Base-by-base conservation (phyloP, 2,888 invertebrate species). In the Heliconius erato region DNA sequence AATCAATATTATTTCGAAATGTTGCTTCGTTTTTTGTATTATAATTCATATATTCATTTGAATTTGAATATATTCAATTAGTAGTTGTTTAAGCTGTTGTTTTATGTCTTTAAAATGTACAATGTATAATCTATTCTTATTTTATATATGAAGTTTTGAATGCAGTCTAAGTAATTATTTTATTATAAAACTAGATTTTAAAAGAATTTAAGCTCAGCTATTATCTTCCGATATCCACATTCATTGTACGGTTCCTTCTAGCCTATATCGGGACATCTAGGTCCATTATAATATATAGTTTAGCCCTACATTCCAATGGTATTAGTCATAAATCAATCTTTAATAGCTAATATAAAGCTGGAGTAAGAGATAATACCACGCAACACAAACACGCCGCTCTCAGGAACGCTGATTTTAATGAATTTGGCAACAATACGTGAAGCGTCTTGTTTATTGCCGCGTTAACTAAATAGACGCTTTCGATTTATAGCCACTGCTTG, bases 401-500 rank as follows among this genome's bases (percentile, higher is more conserved):
- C 54, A 35, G 28, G 76, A 49, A 76, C 80, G 67, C 54, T 28
- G 81, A 76, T 83, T 83, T 83, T 81, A 83, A 79, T 76, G 79
- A 65, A 81, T 81, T 83, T 83, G 83, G 83, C 83, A 83, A 79
- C 82, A 82, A 79, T 76, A 76, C 59, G 74, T 54, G 72, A 79
- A 19, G 67, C 71, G 63, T 49, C 44, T 63, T 77, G 79, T 79
- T 83, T 81, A 79, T 67, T 79, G 81, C 79, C 81, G 63, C 65
- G 79, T 84, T 84, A 82, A 79, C 82, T 80, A 83, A 83, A 83
- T 83, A 82, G 79, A 83, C 44, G 76, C 76, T 84, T 54, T 77
- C 40, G 80, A 78, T 81, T 71, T 71, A 63, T 77, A 44, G 77
- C 54, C 23, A 14, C 32, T 79, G 83, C 76, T 83, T 81, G 80